These are phyloP conservation scores for Rana temporaria DNA, from an alignment of 2,113 vertebrate genomes.

Conservation along the genomic window DNA sequence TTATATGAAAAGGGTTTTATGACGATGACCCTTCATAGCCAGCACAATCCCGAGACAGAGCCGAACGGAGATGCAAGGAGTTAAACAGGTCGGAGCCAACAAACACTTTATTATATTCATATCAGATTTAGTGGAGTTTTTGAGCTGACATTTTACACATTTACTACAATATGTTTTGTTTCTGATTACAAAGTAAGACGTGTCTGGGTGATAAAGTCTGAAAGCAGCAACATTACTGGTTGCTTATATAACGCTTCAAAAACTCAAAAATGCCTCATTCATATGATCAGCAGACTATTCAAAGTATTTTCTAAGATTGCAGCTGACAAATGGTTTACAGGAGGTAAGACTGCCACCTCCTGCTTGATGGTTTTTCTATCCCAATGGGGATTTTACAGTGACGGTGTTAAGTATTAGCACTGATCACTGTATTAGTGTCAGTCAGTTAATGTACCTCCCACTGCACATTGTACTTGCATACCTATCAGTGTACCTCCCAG, in stretches of 20 bases:
- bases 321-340: no score
- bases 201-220: background rate
- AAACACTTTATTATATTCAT: background rate
- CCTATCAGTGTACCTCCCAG: no score
- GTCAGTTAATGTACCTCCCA: no score
- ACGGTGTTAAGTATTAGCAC: no score
- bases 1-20: conserved; percentile 56
- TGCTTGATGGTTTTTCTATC: no score
- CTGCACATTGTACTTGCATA: no score
- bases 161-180: background rate
- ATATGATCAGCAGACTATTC: no score
- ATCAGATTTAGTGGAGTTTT: no score
- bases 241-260: background rate
- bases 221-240: background rate
- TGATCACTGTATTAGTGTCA: no score
- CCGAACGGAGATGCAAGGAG: background rate
- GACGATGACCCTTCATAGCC: conserved; percentile 16
- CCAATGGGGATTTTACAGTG: no score
- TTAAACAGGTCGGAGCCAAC: background rate
- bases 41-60: background rate
- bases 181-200: background rate
- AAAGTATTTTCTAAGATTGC: no score
- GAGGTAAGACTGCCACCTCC: no score
- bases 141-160: background rate
- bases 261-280: background rate